Base-by-base conservation (phyloP, 2,797 vertebrate genomes). In the Enteromius mattozi region DNA sequence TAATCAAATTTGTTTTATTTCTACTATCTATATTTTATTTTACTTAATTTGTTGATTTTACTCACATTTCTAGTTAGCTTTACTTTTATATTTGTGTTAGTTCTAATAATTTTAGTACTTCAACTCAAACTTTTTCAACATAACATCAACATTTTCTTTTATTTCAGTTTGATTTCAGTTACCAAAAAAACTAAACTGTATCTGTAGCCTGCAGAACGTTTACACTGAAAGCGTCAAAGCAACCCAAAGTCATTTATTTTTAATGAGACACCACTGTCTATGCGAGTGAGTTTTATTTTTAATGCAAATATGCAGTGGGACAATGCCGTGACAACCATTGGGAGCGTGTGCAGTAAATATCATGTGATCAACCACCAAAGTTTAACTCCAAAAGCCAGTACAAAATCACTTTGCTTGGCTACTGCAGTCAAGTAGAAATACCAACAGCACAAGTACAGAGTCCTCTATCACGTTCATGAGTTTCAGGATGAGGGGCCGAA, bases 401-500 rank as follows among this genome's bases (percentile, higher is more conserved):
- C 12, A 37, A 37, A 12, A 17, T n/a, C 10, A 33, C 37, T 61
- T 19, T 19, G n/a, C 9, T 30, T 35, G 19, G 27, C 45, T 66
- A 16, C 12, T 49, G 30, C 42, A 19, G 8, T 42, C 54, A 45
- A 78, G n/a, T 4, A 42, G 54, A n/a, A 61, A 42, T 2, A 12
- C n/a, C 35, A 17, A 27, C 27, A 68, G 65, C 21, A 27, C 49
- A 56, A 42, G 8, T 3, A 37, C 63, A 69, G n/a, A 56, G 49
- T 35, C n/a, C 79, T 37, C 65, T 21, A 51, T 49, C 42, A 68
- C 21, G 59, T 42, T 49, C 30, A 27, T 21, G 47, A 69, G 42
- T 76, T 81, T 86, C 75, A 80, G 66, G 37, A 83, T 70, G 79
- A 65, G 63, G 1, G 63, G 63, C 63, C 63, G 14, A 33, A 66